These are phyloP conservation scores for Poecilia wingei DNA, from an alignment of 2,797 vertebrate genomes.

Conservation along the genomic window DNA sequence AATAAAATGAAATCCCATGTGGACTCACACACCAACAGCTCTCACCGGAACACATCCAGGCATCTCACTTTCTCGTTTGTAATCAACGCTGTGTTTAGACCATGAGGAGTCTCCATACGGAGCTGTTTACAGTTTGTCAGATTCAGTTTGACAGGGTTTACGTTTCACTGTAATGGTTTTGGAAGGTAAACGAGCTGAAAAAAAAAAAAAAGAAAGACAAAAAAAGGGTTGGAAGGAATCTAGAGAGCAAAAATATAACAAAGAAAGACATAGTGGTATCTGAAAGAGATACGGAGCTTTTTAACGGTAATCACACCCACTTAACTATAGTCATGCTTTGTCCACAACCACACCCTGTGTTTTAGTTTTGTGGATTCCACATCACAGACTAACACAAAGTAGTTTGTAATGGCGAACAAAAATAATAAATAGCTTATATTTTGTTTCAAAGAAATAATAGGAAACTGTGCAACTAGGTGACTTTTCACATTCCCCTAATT, in stretches of 20 bases:
- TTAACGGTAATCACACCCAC: neutral
- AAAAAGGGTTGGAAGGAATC: neutral
- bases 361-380: neutral
- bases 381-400: neutral
- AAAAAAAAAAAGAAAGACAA: too few relatives aligned
- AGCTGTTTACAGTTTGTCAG: slow-evolving; percentile 9
- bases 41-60: neutral
- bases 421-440: neutral
- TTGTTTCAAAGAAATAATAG: neutral
- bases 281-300: neutral
- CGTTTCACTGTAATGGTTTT: slow-evolving; percentile 15
- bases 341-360: neutral
- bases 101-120: neutral
- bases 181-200: slow-evolving; percentile 1
- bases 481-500: neutral
- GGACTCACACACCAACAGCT: neutral
- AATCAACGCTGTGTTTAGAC: slow-evolving; percentile 12
- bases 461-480: neutral
- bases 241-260: neutral
- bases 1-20: neutral
- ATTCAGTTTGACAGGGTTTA: slow-evolving; percentile 29
- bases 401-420: neutral
- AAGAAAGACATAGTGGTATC: slow-evolving; percentile 22
- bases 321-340: neutral
- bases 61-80: slow-evolving; percentile 8